Evolutionary conservation across 2,888 invertebrate species (phyloP), one percentile per base, ranked within the genome.

Genomic region (Tiliacea aurago): DNA sequence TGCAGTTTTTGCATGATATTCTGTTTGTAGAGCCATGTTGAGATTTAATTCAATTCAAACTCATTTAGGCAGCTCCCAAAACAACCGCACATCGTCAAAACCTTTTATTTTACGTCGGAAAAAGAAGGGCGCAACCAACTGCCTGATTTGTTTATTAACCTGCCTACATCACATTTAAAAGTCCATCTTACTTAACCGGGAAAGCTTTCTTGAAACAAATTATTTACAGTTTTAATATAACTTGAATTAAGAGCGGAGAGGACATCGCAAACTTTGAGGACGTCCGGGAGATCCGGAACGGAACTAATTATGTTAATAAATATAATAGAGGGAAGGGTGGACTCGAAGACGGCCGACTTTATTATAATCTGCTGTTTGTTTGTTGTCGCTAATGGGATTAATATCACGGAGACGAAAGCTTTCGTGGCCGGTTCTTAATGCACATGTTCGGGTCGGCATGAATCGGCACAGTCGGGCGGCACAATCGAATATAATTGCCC

Each of bases 281-380:
- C 61, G 53, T 56, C 45, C 47, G 49, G 11, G 58, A 73, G 66
- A 65, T 11, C 58, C 66, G 53, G 63, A 56, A 45, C 70, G 75
- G 75, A 71, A 72, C 51, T 76, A 75, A 83, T 78, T 77, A 65
- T 63, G 73, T 78, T 77, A 55, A 73, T 70, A 74, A 77, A 74
- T 69, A 65, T 76, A 80, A 72, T 64, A 43, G 47, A 56, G 33
- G 23, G 63, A 71, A 73, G 72, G 64, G 63, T 58, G 49, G 51
- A 33, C 56, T 28, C 7, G n/a, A 64, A 73, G 78, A 70, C 69
- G 53, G 65, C 61, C 2, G 56, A 45, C 51, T 69, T 80, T 58
- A 45, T 80, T 63, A 53, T 63, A 70, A 70, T 59, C 51, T 33
- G 28, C 23, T 61, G 63, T 66, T 28, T 28, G 28, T 28, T 28